These are phyloP conservation scores for Brachirus orientalis DNA, from an alignment of 2,113 vertebrate species.

Conservation along the genomic window DNA sequence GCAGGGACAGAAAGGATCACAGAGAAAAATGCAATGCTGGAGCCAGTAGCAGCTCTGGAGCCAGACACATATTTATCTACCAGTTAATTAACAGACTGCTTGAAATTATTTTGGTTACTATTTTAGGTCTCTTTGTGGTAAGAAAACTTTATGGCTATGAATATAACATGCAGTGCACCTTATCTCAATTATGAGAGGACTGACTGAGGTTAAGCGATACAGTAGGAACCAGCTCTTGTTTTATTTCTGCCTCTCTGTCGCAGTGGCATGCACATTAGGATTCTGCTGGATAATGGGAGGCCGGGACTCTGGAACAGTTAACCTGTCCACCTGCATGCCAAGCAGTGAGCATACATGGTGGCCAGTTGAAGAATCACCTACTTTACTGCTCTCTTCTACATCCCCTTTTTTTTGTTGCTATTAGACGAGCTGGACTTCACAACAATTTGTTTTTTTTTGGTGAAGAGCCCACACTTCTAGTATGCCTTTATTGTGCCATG, in stretches of 20 bases:
- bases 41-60: conserved; percentile 41
- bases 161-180: conserved; percentile 64
- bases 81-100: conserved; percentile 67
- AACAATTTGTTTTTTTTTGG: conserved; percentile 46
- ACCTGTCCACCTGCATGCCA: conserved; percentile 5
- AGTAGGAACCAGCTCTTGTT: conserved; percentile 21
- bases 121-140: conserved; percentile 31
- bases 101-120: conserved; percentile 37
- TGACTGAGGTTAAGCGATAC: conserved; percentile 7
- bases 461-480: not conserved
- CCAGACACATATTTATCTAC: conserved; percentile 30
- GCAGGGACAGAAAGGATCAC: conserved; percentile 31
- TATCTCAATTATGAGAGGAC: conserved; percentile 29
- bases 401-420: conserved; percentile 35
- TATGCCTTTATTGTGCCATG: conserved; percentile 32
- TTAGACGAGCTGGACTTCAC: conserved; percentile 53
- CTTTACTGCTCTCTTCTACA: conserved; percentile 39
- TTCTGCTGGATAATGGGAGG: conserved; percentile 22
- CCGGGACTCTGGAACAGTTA: conserved; percentile 18
- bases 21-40: conserved; percentile 29
- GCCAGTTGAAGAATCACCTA: conserved; percentile 51
- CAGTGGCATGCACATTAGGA: conserved; percentile 25
- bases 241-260: conserved; percentile 10
- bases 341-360: conserved; percentile 17
- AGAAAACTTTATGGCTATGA: conserved; percentile 39